Percentiles rank a stretch among this genome's conserved stretches.
Conservation (phyloP, 1,140 invertebrate genomes). For the Apocrypta bakeri region DNA sequence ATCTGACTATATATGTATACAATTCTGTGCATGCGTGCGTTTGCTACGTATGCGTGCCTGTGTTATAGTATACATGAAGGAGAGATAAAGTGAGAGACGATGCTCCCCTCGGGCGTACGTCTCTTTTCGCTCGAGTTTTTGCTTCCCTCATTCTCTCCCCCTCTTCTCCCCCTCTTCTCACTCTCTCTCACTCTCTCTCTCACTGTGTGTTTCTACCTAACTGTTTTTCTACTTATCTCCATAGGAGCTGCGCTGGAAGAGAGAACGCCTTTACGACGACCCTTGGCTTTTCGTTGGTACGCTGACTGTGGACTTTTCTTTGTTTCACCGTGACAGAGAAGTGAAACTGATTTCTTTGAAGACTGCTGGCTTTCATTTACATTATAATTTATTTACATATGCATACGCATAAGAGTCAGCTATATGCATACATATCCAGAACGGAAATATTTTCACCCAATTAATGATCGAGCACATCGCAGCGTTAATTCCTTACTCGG, state of each 20-base stretch:
- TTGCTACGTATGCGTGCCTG: background rate
- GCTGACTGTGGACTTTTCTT: background rate
- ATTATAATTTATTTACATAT: background rate
- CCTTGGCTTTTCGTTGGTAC: background rate
- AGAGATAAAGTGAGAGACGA: slow-evolving; percentile 46
- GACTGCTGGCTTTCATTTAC: no score
- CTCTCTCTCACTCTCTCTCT: no score
- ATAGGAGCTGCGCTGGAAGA: background rate
- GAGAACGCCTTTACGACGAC: background rate
- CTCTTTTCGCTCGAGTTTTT: background rate
- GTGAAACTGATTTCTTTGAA: background rate
- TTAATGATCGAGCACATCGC: slow-evolving; percentile 28
- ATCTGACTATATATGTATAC: background rate
- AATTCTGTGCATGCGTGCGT: background rate
- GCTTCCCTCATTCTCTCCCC: background rate
- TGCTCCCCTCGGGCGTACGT: background rate
- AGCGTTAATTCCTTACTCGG: background rate
- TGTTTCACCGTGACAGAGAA: background rate
- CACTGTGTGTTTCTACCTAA: no score
- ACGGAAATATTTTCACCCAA: slow-evolving; percentile 39
- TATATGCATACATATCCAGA: no score
- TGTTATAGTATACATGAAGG: background rate
- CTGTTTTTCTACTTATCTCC: slow-evolving; percentile 37
- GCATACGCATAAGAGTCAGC: no score
- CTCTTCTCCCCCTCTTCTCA: no score